These are phyloP conservation scores for Mungos mungo DNA, from an alignment of 2,113 vertebrate species.

Conservation along the genomic window DNA sequence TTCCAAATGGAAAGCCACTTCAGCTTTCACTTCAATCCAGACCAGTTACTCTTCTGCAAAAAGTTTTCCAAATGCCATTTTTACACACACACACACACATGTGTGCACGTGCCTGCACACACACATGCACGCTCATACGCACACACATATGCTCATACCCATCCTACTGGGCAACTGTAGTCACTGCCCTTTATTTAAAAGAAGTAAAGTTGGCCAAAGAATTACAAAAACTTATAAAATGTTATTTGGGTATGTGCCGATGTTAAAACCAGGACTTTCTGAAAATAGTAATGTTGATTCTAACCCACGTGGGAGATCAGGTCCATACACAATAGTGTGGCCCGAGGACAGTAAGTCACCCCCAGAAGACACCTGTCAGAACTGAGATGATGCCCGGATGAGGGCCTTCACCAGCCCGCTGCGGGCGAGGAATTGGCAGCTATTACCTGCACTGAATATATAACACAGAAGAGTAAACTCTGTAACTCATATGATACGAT, in stretches of 20 bases:
- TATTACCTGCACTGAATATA: background rate
- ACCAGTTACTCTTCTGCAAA: background rate
- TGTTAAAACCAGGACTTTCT: background rate
- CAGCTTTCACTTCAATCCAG: constrained; percentile 10
- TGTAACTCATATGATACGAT: background rate
- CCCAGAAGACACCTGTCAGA: background rate
- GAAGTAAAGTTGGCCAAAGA: background rate
- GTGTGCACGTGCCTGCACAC: no score
- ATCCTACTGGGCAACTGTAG: background rate
- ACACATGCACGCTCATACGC: background rate
- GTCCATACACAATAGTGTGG: background rate
- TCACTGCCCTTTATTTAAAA: background rate
- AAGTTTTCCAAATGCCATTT: constrained; percentile 38
- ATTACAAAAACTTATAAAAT: background rate
- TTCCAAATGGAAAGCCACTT: constrained; percentile 21
- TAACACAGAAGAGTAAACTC: background rate
- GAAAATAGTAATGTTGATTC: constrained; percentile 18
- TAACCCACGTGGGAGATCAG: background rate
- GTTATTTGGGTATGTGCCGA: background rate
- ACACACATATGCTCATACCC: background rate
- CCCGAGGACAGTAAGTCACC: background rate
- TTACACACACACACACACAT: background rate
- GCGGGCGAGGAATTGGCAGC: background rate
- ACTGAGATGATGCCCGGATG: rapidly evolving
- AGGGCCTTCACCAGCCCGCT: background rate